Base-by-base conservation (phyloP, 2,113 vertebrate species). In the Phoenicopterus ruber region DNA sequence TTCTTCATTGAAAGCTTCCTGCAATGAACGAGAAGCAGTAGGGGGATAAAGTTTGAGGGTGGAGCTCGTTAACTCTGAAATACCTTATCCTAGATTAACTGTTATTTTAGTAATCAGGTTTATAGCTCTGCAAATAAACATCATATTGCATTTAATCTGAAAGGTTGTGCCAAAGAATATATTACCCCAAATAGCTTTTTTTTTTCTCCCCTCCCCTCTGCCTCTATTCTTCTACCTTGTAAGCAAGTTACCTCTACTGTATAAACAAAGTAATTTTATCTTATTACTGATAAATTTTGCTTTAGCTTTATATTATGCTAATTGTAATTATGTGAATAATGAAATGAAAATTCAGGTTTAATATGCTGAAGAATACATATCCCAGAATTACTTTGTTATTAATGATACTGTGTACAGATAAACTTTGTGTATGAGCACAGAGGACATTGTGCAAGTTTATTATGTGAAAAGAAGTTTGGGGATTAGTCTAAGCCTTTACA, bases 71-170 rank as follows among this genome's bases (percentile, higher is more conserved):
- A 90, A 77, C 52, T 72, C 87, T 88, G 71, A 90, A 91, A 69
- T 72, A 94, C 81, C 40, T 96, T 91, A 90, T 95, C 61, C 61
- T 91, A 79, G 89, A 91, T 95, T 82, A 96, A 91, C 52, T 84
- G 63, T 93, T 95, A 70, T 5, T 93, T 93, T 50, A 52, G 79
- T 96, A 92, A 91, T 88, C 50, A 71, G 76, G 80, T 94, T 94
- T 95, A 63, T 71, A 74, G 44, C 72, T 79, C 50, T 94, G 44
- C 77, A 92, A 78, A 71, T 82, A 77, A 94, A 86, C 72, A 90
- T 78, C 5, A 5, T 82, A 28, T 7, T 93, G 70, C 59, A 57
- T 90, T 82, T 93, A 92, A 87, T 40, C 5, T 52, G 59, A 70
- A 85, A 62, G 49, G 14, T 58, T 80, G 19, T 73, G 74, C 76